Percentiles rank a stretch among this genome's conserved stretches.
Conservation (phyloP, 2,888 invertebrate genomes). For the Chrysotoxum bicinctum region DNA sequence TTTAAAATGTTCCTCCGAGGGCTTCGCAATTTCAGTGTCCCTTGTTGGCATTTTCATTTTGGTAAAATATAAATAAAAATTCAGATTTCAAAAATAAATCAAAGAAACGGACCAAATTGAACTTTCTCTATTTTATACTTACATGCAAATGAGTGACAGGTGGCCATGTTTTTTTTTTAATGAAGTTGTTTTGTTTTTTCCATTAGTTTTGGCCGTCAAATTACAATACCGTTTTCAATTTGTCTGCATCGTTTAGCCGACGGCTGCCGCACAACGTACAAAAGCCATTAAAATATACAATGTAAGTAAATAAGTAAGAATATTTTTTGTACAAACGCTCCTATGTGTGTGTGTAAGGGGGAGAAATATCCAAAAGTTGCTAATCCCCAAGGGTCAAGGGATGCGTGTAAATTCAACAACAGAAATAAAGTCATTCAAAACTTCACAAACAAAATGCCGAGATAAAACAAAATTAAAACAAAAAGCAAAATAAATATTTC, state of each 20-base stretch:
- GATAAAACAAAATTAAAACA: constrained; percentile 49
- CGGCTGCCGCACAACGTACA: constrained; percentile 27
- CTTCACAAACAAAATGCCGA: constrained; percentile 34
- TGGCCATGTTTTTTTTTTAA: not conserved
- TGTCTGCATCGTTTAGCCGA: not conserved
- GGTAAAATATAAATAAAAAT: not conserved
- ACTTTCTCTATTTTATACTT: constrained; percentile 59
- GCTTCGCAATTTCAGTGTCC: too few species aligned
- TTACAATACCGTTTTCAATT: constrained; percentile 50
- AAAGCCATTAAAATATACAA: constrained; percentile 24
- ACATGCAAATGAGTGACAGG: constrained; percentile 54
- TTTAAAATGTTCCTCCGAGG: too few species aligned
- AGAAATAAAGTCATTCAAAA: constrained; percentile 58
- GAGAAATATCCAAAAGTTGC: not conserved
- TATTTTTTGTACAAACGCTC: not conserved
- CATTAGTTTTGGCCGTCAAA: constrained; percentile 54
- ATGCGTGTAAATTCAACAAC: constrained; percentile 61
- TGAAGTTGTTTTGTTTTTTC: constrained; percentile 8
- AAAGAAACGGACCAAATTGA: constrained; percentile 51
- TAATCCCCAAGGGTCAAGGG: not conserved
- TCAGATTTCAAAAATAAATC: not conserved
- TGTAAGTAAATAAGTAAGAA: not conserved
- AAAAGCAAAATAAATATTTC: constrained; percentile 33
- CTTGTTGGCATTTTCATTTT: too few species aligned
- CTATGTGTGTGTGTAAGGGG: not conserved